Base-by-base conservation (phyloP, 2,797 vertebrate species). In the Nothura maculosa region DNA sequence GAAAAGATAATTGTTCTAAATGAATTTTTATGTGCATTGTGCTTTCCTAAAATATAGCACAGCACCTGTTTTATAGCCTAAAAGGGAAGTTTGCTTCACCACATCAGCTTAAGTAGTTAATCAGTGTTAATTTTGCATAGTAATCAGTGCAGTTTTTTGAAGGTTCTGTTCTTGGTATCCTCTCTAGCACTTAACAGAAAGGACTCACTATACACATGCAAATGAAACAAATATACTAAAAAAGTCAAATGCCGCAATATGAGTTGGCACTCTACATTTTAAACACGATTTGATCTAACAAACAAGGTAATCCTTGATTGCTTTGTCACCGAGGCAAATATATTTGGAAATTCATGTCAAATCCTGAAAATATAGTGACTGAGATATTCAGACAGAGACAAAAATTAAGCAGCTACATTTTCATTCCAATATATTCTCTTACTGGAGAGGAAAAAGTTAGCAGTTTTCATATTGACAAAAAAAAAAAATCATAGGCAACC, bases 1-100 rank as follows among this genome's bases (percentile, higher is more conserved):
- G 16, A 60, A 76, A 89, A 67, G 6, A 32, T 34, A 55, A 27
- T 76, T 79, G 77, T 60, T 77, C 22, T 45, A 11, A 69, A 6
- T 70, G 12, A 12, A 28, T 85, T 75, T 83, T 82, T 66, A 20
- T 66, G 6, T 63, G 20, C 60, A 27, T 48, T 70, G 3, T 67
- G 4, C 5, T 78, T 45, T 45, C 40, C 10, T 45, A 63, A 87
- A 89, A 68, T 42, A 86, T 7, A 63, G 7, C 45, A 45, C 25
- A 74, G 6, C 3, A 21, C 6, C 55, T 5, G 0, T 43, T 94
- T 92, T 87, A 54, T 25, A 17, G 30, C 40, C 21, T 57, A 54
- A 40, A 6, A 40, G 10, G 7, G 27, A 85, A 88, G 79, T 88
- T 75, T 10, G 47, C 83, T 78, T 52, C 43, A 61, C 43, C 89